These are phyloP conservation scores for Drosophila setifemur DNA, from an alignment of 1,140 invertebrate species.

Conservation along the genomic window DNA sequence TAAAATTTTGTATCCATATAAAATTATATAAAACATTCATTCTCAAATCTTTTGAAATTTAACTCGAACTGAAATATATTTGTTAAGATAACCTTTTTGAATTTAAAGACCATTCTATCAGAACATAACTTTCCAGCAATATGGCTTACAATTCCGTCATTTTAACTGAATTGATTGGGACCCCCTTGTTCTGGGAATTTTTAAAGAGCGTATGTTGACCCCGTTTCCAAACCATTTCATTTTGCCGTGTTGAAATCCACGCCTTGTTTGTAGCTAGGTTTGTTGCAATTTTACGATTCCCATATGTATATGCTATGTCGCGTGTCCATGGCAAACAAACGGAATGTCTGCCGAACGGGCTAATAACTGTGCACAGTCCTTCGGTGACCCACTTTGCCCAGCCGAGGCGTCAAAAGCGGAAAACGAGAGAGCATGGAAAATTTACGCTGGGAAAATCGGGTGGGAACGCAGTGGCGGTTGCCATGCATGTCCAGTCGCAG, in stretches of 20 bases:
- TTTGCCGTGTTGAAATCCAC: constrained; percentile 28
- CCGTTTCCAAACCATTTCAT: constrained; percentile 1
- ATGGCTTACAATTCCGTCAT: no score
- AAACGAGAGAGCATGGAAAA: constrained; percentile 23
- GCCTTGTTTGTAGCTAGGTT: constrained; percentile 12
- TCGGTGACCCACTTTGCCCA: constrained; percentile 60
- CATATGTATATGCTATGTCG: constrained; percentile 41
- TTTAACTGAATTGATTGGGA: no score
- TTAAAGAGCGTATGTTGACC: neutral
- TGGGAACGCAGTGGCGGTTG: neutral
- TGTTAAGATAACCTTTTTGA: no score
- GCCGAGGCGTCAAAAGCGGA: constrained; percentile 15
- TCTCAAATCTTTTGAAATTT: no score
- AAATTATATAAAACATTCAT: no score
- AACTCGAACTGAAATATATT: no score
- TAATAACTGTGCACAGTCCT: constrained; percentile 68
- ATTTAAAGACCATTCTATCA: no score
- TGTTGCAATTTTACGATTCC: constrained; percentile 24
- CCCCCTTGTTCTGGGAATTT: neutral
- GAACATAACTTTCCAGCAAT: no score
- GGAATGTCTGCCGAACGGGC: constrained; percentile 45
- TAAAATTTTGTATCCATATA: no score
- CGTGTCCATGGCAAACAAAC: constrained; percentile 52
- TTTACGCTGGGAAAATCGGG: neutral
- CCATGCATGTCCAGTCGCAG: constrained; percentile 31